These are phyloP conservation scores for Drosophila chauvacae DNA, from an alignment of 1,140 invertebrate species.

Conservation along the genomic window DNA sequence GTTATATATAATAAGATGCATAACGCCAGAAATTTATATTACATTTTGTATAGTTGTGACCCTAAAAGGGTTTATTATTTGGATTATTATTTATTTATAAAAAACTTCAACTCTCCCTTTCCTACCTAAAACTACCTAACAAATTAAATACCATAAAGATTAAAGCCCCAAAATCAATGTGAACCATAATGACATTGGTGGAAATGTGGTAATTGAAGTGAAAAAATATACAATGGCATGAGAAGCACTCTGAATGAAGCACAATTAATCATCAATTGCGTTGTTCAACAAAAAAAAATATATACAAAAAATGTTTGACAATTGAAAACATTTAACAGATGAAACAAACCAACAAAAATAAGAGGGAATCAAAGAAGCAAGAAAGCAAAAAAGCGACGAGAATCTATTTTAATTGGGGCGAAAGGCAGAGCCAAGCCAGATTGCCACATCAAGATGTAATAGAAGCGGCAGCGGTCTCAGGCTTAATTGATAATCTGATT, in stretches of 20 bases:
- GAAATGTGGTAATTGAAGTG: slow-evolving; percentile 1
- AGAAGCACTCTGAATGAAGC: background rate
- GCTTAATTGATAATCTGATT: slow-evolving; percentile 34
- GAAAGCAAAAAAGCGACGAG: background rate
- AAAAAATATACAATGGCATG: slow-evolving; percentile 1
- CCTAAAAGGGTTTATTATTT: too few relatives aligned
- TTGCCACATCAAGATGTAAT: slow-evolving; percentile 11
- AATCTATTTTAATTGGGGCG: slow-evolving; percentile 7
- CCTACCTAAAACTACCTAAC: too few relatives aligned
- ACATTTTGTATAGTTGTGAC: too few relatives aligned
- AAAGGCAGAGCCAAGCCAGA: background rate
- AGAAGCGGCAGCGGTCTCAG: background rate
- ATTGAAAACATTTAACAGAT: slow-evolving; percentile 26
- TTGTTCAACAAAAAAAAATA: background rate
- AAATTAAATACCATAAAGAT: too few relatives aligned
- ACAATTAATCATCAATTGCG: slow-evolving; percentile 11
- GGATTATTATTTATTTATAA: too few relatives aligned
- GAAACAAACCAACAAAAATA: background rate
- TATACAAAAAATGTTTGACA: background rate
- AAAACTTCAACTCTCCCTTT: too few relatives aligned
- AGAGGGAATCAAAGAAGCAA: too few relatives aligned
- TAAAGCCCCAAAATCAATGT: background rate
- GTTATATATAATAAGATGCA: background rate
- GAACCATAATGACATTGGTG: background rate
- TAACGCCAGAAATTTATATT: too few relatives aligned